phyloP scores from a whole-genome alignment of 2,888 invertebrate species.

The Amiota mariae region DNA sequence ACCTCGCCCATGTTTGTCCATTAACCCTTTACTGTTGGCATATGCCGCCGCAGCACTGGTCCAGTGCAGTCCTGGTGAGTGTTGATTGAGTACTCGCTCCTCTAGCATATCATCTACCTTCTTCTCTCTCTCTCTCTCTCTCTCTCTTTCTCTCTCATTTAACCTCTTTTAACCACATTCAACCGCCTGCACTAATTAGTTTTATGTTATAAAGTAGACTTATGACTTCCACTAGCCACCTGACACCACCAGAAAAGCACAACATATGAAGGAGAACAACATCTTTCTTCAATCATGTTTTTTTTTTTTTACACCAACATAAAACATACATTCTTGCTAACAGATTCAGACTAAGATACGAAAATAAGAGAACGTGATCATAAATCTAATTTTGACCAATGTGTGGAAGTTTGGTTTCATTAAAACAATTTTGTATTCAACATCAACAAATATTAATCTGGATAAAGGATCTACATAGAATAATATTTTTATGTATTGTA shows the following conservation, averaged over 20 bases:
- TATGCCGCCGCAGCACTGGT: background rate
- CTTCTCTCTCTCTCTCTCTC: too few relatives aligned
- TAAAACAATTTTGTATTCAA: slow-evolving; percentile 14
- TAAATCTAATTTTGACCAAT: slow-evolving; percentile 23
- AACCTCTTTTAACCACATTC: too few relatives aligned
- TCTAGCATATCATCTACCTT: too few relatives aligned
- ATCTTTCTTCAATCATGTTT: too few relatives aligned
- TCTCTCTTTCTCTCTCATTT: too few relatives aligned
- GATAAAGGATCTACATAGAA: background rate
- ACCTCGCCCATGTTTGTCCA: slow-evolving; percentile 20
- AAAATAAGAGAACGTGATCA: slow-evolving; percentile 6
- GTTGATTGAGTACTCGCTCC: background rate
- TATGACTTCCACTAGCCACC: too few relatives aligned
- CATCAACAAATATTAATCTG: slow-evolving; percentile 10
- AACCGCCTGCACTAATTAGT: slow-evolving; percentile 17
- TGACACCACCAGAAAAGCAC: too few relatives aligned
- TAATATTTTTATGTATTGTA: too few relatives aligned
- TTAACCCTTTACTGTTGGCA: slow-evolving; percentile 4
- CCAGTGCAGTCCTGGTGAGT: background rate
- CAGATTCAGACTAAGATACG: background rate
- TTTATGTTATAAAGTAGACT: background rate
- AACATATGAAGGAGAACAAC: too few relatives aligned
- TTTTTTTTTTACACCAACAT: too few relatives aligned
- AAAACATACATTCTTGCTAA: too few relatives aligned
- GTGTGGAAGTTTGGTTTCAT: background rate